phyloP scores from a whole-genome alignment of 2,888 invertebrate species.

The Dendrolimus pini region DNA sequence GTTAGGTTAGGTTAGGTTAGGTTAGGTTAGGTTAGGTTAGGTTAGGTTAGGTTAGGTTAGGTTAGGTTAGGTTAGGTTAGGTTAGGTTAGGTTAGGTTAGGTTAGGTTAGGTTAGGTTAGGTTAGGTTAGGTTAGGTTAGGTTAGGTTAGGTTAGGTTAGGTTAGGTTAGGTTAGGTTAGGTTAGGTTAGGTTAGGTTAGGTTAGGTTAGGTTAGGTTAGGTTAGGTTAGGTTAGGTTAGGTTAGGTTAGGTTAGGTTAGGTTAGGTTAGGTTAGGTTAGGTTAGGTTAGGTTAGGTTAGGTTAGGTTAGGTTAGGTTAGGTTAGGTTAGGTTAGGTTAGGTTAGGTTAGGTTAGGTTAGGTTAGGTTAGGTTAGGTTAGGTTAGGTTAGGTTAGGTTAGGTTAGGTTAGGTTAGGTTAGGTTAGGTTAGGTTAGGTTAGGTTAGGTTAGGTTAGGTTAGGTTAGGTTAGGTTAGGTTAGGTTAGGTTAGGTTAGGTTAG shows the following conservation, averaged over 20 bases:
- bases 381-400: slow-evolving; percentile 13
- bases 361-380: slow-evolving; percentile 14
- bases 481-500: slow-evolving; percentile 7
- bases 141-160: slow-evolving; percentile 15
- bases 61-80: slow-evolving; percentile 11
- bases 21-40: slow-evolving; percentile 11
- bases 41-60: slow-evolving; percentile 13
- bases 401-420: too few species aligned
- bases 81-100: slow-evolving; percentile 12
- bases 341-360: slow-evolving; percentile 14
- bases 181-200: slow-evolving; percentile 10
- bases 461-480: too few species aligned
- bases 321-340: slow-evolving; percentile 14
- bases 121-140: slow-evolving; percentile 13
- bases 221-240: slow-evolving; percentile 6
- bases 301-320: slow-evolving; percentile 14
- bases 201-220: slow-evolving; percentile 9
- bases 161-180: slow-evolving; percentile 13
- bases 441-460: too few species aligned
- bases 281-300: slow-evolving; percentile 14
- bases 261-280: slow-evolving; percentile 9
- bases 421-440: too few species aligned
- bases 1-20: slow-evolving; percentile 7
- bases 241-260: slow-evolving; percentile 7
- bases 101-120: slow-evolving; percentile 10